Conservation (phyloP, 1,140 invertebrate species). For the Ips nitidus region DNA sequence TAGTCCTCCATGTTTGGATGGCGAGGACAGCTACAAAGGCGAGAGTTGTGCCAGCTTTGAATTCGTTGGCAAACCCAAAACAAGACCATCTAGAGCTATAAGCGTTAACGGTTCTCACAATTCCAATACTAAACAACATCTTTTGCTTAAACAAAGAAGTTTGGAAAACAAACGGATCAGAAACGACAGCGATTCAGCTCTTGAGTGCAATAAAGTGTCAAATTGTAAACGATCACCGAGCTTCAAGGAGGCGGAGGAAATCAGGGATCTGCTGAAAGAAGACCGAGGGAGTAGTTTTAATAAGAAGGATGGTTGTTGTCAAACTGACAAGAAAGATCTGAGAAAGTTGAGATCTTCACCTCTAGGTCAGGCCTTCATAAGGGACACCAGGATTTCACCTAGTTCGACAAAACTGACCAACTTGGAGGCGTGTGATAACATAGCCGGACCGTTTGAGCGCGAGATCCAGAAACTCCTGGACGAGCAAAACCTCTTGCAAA, state of each 20-base stretch:
- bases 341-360: conserved; percentile 52
- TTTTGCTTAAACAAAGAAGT: conserved; percentile 43
- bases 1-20: conserved; percentile 51
- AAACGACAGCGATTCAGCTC: conserved; percentile 49
- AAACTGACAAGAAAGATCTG: conserved; percentile 64
- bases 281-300: conserved; percentile 56
- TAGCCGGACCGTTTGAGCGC: conserved; percentile 65
- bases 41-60: conserved; percentile 67
- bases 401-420: conserved; percentile 54
- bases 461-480: conserved; percentile 74
- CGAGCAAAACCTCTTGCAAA: conserved; percentile 65
- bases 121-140: conserved; percentile 19
- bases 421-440: conserved; percentile 51
- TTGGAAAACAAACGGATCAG: conserved; percentile 44
- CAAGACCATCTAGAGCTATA: conserved; percentile 44
- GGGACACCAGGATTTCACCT: conserved; percentile 51
- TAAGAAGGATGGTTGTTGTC: conserved; percentile 61
- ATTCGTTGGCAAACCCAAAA: conserved; percentile 53
- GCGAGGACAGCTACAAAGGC: conserved; percentile 54
- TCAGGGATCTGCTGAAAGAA: conserved; percentile 49
- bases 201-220: conserved; percentile 50
- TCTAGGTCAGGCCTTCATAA: conserved; percentile 48
- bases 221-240: conserved; percentile 51
- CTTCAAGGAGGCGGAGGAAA: conserved; percentile 52
- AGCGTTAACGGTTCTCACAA: conserved; percentile 41